These are phyloP conservation scores for Cinclus mexicanus DNA, from an alignment of 2,113 vertebrate species.

Conservation along the genomic window DNA sequence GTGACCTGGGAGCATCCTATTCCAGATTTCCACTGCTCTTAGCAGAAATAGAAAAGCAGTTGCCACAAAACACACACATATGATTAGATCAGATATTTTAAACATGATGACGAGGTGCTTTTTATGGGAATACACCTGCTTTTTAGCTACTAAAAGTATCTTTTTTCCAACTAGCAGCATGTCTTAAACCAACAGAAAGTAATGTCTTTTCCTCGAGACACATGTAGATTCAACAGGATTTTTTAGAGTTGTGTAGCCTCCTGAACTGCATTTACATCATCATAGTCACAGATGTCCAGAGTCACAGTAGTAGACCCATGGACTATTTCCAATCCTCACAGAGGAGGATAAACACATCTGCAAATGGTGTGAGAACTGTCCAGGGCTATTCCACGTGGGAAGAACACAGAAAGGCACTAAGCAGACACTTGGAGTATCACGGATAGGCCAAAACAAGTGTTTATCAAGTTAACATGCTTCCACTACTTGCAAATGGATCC, in stretches of 20 bases:
- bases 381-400: background rate
- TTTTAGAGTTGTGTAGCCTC: background rate
- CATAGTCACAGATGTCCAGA: background rate
- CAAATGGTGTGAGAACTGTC: background rate
- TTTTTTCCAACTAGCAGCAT: background rate
- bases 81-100: background rate
- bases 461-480: background rate
- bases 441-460: background rate
- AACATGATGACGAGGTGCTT: background rate
- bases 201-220: background rate
- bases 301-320: fast-evolving
- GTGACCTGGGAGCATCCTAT: background rate
- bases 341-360: background rate
- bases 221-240: background rate
- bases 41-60: background rate
- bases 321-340: background rate
- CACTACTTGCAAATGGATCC: background rate
- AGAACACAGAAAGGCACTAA: background rate
- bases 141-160: background rate
- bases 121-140: background rate
- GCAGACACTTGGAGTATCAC: fast-evolving
- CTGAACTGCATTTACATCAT: background rate
- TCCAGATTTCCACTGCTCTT: background rate
- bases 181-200: background rate
- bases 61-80: background rate